phyloP scores from a whole-genome alignment of 2,888 invertebrate species.

The Morinoia aosen region DNA sequence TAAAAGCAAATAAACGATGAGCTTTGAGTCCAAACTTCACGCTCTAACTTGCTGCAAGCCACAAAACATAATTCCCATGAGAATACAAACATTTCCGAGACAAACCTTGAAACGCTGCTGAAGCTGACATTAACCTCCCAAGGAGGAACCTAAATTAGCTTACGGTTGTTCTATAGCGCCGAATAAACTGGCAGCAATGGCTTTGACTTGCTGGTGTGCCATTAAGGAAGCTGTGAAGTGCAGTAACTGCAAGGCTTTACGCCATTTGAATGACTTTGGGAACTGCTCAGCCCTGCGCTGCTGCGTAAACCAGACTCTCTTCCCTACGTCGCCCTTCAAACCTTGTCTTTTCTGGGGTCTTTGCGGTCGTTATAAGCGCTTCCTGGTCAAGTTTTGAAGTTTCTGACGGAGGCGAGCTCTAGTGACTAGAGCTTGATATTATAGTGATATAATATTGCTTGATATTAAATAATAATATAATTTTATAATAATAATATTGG shows the following conservation, averaged over 20 bases:
- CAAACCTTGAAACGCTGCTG: not conserved
- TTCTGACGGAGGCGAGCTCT: not conserved
- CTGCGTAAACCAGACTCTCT: not conserved
- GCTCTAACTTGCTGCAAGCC: not conserved
- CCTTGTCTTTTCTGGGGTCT: not conserved
- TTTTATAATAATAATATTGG: too few species aligned
- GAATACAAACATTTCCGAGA: not conserved
- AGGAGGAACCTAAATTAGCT: conserved; percentile 21
- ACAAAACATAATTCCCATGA: not conserved
- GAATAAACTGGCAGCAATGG: conserved; percentile 27
- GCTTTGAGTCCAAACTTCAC: not conserved
- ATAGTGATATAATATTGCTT: too few species aligned
- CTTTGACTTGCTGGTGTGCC: conserved; percentile 39
- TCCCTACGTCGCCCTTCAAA: not conserved
- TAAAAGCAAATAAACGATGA: not conserved
- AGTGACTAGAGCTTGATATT: too few species aligned
- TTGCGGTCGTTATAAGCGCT: not conserved
- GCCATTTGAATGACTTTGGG: not conserved
- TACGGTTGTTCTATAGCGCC: not conserved
- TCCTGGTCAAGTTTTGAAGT: not conserved
- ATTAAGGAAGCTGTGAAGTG: conserved; percentile 38
- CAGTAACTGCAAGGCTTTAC: not conserved
- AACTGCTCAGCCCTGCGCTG: conserved; percentile 18
- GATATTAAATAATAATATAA: too few species aligned
- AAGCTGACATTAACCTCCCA: not conserved